phyloP scores from a whole-genome alignment of 2,888 invertebrate genomes.

The Eustalomyia histrio region DNA sequence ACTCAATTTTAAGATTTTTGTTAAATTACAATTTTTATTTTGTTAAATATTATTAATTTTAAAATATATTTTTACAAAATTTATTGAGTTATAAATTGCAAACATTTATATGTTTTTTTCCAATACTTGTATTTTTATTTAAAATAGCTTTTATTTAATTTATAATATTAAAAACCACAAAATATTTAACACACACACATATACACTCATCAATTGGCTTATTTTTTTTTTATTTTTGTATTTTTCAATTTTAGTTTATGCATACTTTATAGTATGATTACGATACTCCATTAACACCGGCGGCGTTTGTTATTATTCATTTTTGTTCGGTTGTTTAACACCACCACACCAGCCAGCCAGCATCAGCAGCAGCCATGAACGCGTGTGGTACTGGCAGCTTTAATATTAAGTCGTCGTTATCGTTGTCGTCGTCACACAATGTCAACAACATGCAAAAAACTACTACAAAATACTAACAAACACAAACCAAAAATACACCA shows the following conservation, averaged over 20 bases:
- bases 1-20: no score
- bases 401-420: slow-evolving; percentile 46
- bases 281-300: slow-evolving; percentile 56
- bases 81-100: neutral
- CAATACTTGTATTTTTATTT: neutral
- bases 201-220: neutral
- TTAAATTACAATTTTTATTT: neutral
- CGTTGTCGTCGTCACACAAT: slow-evolving; percentile 55
- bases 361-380: slow-evolving; percentile 20
- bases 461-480: slow-evolving; percentile 60
- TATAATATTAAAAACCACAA: slow-evolving; percentile 26
- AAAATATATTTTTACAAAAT: neutral
- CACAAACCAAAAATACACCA: slow-evolving; percentile 64
- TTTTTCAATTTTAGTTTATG: slow-evolving; percentile 21
- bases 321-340: slow-evolving; percentile 39
- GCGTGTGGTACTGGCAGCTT: slow-evolving; percentile 43
- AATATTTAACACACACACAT: slow-evolving; percentile 27
- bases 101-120: neutral
- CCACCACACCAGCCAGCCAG: slow-evolving; percentile 42
- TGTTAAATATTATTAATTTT: neutral
- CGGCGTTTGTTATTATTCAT: slow-evolving; percentile 58
- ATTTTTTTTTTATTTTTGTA: slow-evolving; percentile 22
- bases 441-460: slow-evolving; percentile 63
- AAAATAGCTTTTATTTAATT: neutral
- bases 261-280: slow-evolving; percentile 38